phyloP scores from a whole-genome alignment of 2,797 vertebrate genomes.

The Typhlichthys subterraneus region DNA sequence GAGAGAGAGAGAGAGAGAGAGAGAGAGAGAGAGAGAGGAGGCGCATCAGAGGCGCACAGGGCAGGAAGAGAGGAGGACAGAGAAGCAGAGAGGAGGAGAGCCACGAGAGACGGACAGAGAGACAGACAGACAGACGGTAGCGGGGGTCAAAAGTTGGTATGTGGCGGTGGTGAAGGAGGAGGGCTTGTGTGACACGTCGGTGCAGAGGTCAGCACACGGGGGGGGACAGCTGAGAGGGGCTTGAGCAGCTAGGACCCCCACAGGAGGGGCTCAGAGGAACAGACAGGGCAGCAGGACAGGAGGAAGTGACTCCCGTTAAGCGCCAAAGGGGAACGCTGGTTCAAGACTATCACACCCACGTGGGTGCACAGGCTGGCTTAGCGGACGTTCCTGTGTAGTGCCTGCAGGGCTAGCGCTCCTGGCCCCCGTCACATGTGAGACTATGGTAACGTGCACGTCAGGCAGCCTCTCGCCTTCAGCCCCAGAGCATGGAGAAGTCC shows the following conservation, averaged over 20 bases:
- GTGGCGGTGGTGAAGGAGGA: slow-evolving; percentile 4
- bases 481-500: slow-evolving; percentile 98
- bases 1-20: slow-evolving; percentile 19
- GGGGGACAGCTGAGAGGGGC: slow-evolving; percentile 59
- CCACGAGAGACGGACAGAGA: slow-evolving; percentile 18
- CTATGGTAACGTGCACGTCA: slow-evolving; percentile 86
- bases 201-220: slow-evolving; percentile 60
- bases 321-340: too few relatives aligned
- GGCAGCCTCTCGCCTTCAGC: slow-evolving; percentile 73
- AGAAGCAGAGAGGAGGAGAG: slow-evolving; percentile 31
- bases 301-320: too few relatives aligned
- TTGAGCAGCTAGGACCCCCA: slow-evolving; percentile 44
- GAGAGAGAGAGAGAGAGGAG: slow-evolving; percentile 22
- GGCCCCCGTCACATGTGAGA: slow-evolving; percentile 53
- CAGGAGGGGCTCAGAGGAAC: slow-evolving; percentile 1
- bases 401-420: slow-evolving; percentile 64
- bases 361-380: too few relatives aligned
- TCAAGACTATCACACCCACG: not conserved
- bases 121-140: too few relatives aligned
- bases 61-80: slow-evolving; percentile 27
- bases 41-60: not conserved
- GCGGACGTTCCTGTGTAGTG: too few relatives aligned
- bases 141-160: not conserved
- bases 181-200: slow-evolving; percentile 10
- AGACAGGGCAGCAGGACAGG: too few relatives aligned